Evolutionary conservation across 2,888 invertebrate genomes (phyloP).

Genomic region (Hanleya hanleyi): DNA sequence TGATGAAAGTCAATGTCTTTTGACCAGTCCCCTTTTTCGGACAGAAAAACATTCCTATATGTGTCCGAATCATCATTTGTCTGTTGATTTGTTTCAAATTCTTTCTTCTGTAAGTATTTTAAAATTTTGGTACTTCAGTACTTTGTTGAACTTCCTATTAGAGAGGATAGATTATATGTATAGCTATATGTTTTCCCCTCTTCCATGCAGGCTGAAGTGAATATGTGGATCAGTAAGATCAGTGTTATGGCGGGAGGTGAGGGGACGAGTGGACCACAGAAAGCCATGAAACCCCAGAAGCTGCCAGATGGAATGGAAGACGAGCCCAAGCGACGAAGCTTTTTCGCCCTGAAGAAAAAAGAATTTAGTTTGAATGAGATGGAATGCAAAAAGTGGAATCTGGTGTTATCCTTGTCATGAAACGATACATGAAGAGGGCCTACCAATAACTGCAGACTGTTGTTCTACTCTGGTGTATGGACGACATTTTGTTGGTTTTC

Average conservation of each 20-base stretch:
- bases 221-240: constrained; percentile 90
- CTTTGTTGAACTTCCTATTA: too few species aligned
- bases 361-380: constrained; percentile 38
- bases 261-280: constrained; percentile 76
- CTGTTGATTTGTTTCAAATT: too few species aligned
- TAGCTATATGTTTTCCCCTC: constrained; percentile 20
- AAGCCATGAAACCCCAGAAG: constrained; percentile 95
- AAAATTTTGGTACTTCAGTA: too few species aligned
- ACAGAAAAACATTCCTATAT: too few species aligned
- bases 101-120: too few species aligned
- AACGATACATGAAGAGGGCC: background rate
- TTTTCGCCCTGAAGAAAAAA: constrained; percentile 99
- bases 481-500: too few species aligned
- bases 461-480: too few species aligned
- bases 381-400: constrained; percentile 34
- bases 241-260: constrained; percentile 82
- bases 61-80: too few species aligned
- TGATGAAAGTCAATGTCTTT: too few species aligned
- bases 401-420: constrained; percentile 7
- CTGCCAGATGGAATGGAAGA: constrained; percentile 84
- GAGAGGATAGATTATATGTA: too few species aligned
- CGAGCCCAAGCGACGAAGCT: constrained; percentile 95
- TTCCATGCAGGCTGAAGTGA: constrained; percentile 86
- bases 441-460: background rate
- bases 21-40: too few species aligned